phyloP scores from a whole-genome alignment of 35 echinoderm and acorn worm genomes.

The Holothuria glaberrima region DNA sequence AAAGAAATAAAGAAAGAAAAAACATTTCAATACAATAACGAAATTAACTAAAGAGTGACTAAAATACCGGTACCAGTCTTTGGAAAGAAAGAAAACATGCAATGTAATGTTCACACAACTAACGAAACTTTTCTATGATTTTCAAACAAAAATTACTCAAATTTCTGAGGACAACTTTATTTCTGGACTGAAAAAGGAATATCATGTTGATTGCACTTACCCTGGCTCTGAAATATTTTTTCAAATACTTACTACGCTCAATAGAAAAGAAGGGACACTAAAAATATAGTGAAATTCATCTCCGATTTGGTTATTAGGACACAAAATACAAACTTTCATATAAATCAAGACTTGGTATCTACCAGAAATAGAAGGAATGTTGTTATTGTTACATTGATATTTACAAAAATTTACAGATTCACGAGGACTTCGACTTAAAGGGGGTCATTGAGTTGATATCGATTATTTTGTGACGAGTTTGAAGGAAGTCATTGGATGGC shows the following conservation, averaged over 20 bases:
- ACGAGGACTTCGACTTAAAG: too few relatives aligned
- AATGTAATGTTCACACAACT: not conserved
- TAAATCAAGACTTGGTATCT: not conserved
- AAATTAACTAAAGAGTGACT: too few relatives aligned
- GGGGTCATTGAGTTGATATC: too few relatives aligned
- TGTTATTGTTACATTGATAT: too few relatives aligned
- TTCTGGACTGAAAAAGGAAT: not conserved
- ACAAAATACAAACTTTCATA: not conserved
- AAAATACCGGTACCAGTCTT: not conserved
- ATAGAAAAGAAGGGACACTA: not conserved
- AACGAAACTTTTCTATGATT: not conserved
- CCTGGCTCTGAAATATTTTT: not conserved
- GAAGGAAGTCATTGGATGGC: too few relatives aligned
- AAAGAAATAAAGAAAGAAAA: too few relatives aligned
- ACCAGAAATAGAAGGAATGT: too few relatives aligned
- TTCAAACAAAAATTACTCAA: not conserved
- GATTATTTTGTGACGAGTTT: too few relatives aligned
- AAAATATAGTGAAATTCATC: conserved; percentile 7
- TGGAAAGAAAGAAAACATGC: not conserved
- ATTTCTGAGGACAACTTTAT: not conserved
- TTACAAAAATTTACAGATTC: too few relatives aligned
- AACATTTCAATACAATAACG: too few relatives aligned
- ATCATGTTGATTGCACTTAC: not conserved
- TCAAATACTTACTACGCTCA: not conserved
- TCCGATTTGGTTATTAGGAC: not conserved